Conservation (phyloP, 2,797 vertebrate genomes). For the Margarornis squamiger region DNA sequence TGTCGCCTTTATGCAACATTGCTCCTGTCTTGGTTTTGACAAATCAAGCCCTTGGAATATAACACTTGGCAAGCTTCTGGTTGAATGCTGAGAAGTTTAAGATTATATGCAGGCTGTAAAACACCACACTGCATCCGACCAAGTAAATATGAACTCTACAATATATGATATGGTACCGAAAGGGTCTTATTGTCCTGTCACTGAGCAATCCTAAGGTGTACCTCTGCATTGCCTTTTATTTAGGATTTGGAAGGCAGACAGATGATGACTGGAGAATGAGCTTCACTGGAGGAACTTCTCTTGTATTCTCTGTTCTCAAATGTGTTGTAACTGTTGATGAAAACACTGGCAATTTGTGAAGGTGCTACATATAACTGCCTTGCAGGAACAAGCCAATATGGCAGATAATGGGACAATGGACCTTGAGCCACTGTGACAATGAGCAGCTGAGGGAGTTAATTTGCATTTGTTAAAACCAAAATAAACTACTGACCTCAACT, state of each 20-base stretch:
- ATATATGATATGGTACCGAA: neutral
- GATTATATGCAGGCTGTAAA: neutral
- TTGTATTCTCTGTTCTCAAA: neutral
- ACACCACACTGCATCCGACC: neutral
- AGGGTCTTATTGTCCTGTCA: neutral
- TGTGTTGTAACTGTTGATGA: neutral
- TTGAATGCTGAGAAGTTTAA: neutral
- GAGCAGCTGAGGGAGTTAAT: constrained; percentile 19
- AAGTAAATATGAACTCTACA: neutral
- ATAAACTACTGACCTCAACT: constrained; percentile 7
- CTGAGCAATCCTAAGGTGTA: neutral
- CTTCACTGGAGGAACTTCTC: neutral
- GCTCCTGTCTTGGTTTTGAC: neutral
- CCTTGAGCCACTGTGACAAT: neutral
- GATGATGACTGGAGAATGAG: neutral
- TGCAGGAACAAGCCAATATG: neutral
- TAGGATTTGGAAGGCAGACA: neutral
- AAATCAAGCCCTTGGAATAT: neutral
- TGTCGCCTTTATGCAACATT: neutral
- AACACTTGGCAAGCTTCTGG: neutral
- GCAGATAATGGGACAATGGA: neutral
- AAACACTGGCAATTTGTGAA: neutral
- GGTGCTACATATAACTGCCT: neutral
- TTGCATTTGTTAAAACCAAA: constrained; percentile 16
- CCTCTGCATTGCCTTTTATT: neutral